Percentiles rank a stretch among this genome's conserved stretches.
Conservation (phyloP, 2,888 invertebrate species). For the Eristalinus aeneus region DNA sequence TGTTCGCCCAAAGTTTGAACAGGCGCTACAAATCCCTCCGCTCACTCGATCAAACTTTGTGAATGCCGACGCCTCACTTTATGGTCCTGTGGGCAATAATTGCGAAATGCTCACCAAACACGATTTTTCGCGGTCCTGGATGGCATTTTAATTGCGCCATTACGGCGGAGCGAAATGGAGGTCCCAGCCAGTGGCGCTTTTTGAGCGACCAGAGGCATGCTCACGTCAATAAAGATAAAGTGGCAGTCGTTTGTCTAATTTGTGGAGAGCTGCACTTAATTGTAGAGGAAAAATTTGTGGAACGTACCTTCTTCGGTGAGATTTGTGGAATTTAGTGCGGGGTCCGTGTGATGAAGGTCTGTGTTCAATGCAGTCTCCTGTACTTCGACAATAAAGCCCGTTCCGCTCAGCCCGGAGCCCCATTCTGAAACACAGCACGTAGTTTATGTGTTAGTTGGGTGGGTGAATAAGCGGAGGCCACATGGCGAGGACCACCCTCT, state of each 20-base stretch:
- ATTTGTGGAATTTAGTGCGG: slow-evolving; percentile 69
- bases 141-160: slow-evolving; percentile 29
- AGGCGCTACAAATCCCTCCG: neutral
- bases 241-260: neutral
- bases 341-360: slow-evolving; percentile 75
- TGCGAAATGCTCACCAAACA: slow-evolving; percentile 16
- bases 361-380: slow-evolving; percentile 77
- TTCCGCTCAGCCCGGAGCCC: slow-evolving; percentile 80
- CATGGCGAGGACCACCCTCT: neutral
- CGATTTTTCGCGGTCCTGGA: slow-evolving; percentile 6
- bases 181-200: neutral
- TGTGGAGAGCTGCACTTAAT: neutral
- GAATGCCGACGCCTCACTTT: neutral
- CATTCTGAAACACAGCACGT: slow-evolving; percentile 75
- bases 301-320: slow-evolving; percentile 67
- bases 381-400: slow-evolving; percentile 80
- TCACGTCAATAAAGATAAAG: slow-evolving; percentile 6
- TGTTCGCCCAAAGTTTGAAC: slow-evolving; percentile 4
- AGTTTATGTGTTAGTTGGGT: neutral
- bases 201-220: slow-evolving; percentile 3
- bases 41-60: slow-evolving; percentile 27
- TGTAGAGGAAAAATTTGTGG: neutral
- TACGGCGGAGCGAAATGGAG: neutral
- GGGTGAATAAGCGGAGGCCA: neutral
- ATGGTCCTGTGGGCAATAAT: neutral